Evolutionary conservation across 2,888 invertebrate species (phyloP), one percentile per base, ranked within the genome.

Genomic region (Drosophila nr. fundita): DNA sequence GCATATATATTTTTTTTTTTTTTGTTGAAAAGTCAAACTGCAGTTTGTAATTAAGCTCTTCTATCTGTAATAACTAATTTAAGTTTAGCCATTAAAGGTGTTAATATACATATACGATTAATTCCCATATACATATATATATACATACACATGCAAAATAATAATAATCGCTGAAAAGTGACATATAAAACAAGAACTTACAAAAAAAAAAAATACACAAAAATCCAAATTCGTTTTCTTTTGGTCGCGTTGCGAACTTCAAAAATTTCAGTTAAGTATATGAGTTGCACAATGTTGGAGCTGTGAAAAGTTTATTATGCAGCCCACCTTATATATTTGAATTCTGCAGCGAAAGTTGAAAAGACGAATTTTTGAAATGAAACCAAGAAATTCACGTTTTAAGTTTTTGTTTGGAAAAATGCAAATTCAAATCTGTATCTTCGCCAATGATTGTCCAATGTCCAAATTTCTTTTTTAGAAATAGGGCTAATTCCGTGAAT

Each of bases 51-150:
- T 76, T 84, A 68, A 84, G 77, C 57, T 48, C 69, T 53, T 65
- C 73, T 82, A 70, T 68, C 63, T 82, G 68, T 82, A 80, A 82
- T 83, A 75, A 66, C 58, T 80, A 73, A 73, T 34, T 66, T 87
- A 84, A 87, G 80, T 70, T 80, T 66, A 87, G 82, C 80, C 76
- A 76, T 76, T 74, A 81, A 83, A 78, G 68, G 79, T 78, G 79
- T 78, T 78, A 68, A 78, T 79, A 78, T 68, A 68, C 45, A 67
- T 54, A 58, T 32, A 50, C n/a, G 59, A 49, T 52, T 55, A 67
- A 62, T 49, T 48, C 55, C 30, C 36, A 69, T 42, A 63, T 49
- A 62, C 32, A 49, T 29, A 61, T 57, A 40, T n/a, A 64, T 27
- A 63, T 27, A 63, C 24, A 62, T 59, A 48, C 34, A 61, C 49